Conservation (phyloP, 2,113 vertebrate genomes). For the Scolopax mira region DNA sequence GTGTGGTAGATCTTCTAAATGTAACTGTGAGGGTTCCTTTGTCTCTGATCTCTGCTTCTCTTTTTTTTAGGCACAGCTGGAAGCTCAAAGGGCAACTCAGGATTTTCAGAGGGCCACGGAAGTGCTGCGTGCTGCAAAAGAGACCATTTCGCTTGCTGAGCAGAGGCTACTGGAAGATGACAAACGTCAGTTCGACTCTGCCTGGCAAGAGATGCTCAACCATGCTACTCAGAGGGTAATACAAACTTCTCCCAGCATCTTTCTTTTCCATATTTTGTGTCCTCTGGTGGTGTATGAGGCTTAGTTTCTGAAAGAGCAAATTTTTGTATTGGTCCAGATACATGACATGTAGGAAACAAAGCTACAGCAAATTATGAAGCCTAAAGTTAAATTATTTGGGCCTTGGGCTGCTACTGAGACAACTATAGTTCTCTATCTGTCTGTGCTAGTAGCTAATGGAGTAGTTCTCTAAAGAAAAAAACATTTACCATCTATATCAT, state of each 20-base stretch:
- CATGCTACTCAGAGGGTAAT: conserved; percentile 93
- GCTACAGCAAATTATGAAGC: background rate
- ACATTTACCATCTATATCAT: background rate
- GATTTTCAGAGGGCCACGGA: conserved; percentile 96
- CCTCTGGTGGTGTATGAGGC: background rate
- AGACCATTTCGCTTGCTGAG: conserved; percentile 94
- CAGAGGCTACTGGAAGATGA: conserved; percentile 94
- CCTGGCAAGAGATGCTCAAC: conserved; percentile 99
- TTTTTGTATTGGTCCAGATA: background rate
- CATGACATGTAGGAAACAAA: background rate
- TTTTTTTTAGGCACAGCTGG: conserved; percentile 84
- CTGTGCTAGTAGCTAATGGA: background rate
- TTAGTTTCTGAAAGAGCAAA: background rate
- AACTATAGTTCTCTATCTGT: background rate
- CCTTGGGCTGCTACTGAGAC: background rate
- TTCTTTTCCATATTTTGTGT: background rate
- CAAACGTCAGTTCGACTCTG: conserved; percentile 93
- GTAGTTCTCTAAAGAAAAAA: background rate
- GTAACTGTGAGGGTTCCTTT: background rate
- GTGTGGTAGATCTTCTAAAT: background rate
- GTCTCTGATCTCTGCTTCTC: background rate
- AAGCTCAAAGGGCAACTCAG: conserved; percentile 93
- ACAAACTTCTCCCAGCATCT: background rate
- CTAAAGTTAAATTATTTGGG: background rate
- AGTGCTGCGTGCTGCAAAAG: conserved; percentile 92